phyloP scores from a whole-genome alignment of 2,888 invertebrate genomes.

The Drosophila ezoana region DNA sequence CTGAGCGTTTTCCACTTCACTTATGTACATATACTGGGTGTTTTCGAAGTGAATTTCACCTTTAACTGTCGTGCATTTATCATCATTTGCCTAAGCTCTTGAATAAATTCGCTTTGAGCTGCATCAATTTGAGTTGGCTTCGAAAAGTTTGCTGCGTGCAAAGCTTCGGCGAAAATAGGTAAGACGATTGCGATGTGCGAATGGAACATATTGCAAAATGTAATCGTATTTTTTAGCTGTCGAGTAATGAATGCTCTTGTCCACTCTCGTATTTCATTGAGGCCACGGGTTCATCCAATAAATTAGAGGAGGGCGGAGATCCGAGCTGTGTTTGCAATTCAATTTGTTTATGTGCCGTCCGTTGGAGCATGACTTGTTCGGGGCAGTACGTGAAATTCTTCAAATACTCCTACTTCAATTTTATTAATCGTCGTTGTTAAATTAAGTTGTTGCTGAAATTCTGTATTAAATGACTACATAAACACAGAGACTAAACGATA shows the following conservation, averaged over 20 bases:
- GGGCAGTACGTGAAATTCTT: conserved; percentile 43
- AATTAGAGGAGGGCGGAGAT: conserved; percentile 3
- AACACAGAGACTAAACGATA: no score
- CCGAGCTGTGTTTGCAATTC: conserved; percentile 54
- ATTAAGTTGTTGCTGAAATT: conserved; percentile 39
- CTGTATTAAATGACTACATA: conserved; percentile 44
- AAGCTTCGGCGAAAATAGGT: conserved; percentile 8
- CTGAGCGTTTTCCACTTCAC: conserved; percentile 7
- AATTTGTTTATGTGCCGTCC: conserved; percentile 74
- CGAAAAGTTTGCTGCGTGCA: neutral
- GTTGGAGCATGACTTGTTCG: conserved; percentile 57
- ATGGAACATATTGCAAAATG: conserved; percentile 14
- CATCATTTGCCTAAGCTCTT: neutral
- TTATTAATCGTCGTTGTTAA: conserved; percentile 49
- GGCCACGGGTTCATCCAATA: conserved; percentile 28
- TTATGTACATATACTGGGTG: neutral
- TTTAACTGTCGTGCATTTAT: conserved; percentile 9
- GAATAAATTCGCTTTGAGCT: neutral
- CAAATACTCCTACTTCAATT: conserved; percentile 48
- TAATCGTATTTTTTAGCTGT: conserved; percentile 42
- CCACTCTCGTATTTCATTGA: conserved; percentile 45
- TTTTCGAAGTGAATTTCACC: neutral
- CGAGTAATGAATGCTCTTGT: conserved; percentile 49
- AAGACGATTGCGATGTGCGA: neutral
- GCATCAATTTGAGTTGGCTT: conserved; percentile 11